Evolutionary conservation across 2,888 invertebrate species (phyloP).

Genomic region (Cerastoderma edule): DNA sequence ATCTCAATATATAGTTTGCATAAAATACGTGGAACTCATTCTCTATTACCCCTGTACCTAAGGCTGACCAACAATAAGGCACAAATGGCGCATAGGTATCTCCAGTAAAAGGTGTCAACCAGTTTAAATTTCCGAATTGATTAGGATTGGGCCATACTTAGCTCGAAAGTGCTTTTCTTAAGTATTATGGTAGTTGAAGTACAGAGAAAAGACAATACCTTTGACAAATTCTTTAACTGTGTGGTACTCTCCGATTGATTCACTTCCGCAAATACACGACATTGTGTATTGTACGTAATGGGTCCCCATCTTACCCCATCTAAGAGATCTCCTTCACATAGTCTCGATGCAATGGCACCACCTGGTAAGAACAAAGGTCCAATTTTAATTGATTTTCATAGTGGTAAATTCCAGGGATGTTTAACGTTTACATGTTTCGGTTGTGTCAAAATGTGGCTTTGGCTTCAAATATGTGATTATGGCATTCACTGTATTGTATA

Average conservation of each 20-base stretch:
- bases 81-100: background rate
- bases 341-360: too few species aligned
- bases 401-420: too few species aligned
- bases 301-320: slow-evolving; percentile 1
- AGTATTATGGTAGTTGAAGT: too few species aligned
- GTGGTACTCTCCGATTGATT: background rate
- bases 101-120: too few species aligned
- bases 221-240: background rate
- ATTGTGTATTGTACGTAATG: background rate
- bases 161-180: background rate
- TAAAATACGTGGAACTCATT: background rate
- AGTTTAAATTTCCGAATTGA: too few species aligned
- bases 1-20: background rate
- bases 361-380: too few species aligned
- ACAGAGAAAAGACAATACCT: background rate
- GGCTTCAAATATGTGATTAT: too few species aligned
- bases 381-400: too few species aligned
- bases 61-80: background rate
- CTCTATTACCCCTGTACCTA: background rate
- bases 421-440: too few species aligned
- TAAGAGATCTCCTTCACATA: background rate
- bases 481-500: too few species aligned
- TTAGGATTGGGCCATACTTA: background rate
- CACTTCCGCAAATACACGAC: background rate
- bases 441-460: too few species aligned